Evolutionary conservation across 2,797 vertebrate species (phyloP).

Genomic region (Sebastes elongatus): DNA sequence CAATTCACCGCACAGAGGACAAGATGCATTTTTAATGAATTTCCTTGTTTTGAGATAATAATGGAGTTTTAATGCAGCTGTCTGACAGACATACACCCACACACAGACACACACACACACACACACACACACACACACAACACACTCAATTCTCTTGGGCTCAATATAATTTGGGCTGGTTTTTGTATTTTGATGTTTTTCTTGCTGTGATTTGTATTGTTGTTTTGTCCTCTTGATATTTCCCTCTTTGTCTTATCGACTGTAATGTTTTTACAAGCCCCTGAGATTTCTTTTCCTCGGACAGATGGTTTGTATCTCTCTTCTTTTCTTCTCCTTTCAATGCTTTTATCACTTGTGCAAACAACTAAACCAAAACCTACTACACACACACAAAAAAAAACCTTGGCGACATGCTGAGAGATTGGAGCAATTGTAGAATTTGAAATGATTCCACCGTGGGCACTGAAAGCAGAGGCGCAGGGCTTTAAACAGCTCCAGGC

Average conservation of each 20-base stretch:
- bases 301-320: constrained; percentile 30
- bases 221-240: constrained; percentile 12
- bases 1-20: neutral
- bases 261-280: constrained; percentile 18
- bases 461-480: constrained; percentile 55
- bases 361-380: constrained; percentile 31
- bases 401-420: constrained; percentile 32
- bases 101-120: neutral
- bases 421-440: constrained; percentile 50
- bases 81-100: neutral
- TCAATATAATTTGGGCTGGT: neutral
- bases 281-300: constrained; percentile 11
- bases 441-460: constrained; percentile 53
- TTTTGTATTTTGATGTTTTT: neutral
- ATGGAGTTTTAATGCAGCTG: neutral
- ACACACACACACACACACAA: neutral
- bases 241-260: constrained; percentile 7
- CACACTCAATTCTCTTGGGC: neutral
- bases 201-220: constrained; percentile 7
- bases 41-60: neutral
- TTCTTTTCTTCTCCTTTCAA: constrained; percentile 15
- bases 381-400: neutral
- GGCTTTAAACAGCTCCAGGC: constrained; percentile 68
- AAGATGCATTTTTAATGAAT: neutral
- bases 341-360: constrained; percentile 49